Base-by-base conservation (phyloP, 2,888 invertebrate species). In the Apocheima hispidaria region DNA sequence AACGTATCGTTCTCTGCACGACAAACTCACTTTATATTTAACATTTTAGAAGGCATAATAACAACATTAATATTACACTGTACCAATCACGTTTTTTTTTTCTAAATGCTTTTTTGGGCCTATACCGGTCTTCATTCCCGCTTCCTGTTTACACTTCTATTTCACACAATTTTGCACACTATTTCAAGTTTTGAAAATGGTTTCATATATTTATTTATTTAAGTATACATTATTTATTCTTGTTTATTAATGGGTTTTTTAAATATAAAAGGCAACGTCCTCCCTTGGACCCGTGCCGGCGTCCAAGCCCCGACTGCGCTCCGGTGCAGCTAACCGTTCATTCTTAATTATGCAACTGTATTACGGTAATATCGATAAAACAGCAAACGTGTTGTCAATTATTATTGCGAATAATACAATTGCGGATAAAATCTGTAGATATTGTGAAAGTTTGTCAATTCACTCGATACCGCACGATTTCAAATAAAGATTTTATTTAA, bases 261-360 rank as follows among this genome's bases (percentile, higher is more conserved):
- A 51, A 20, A 14, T 40, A 6, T 16, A 36, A 28, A 48, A 57
- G 57, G 43, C 44, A 18, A 26, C 16, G 36, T 36, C 59, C 66
- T 61, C 68, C 73, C 67, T 69, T 73, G 53, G 49, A 57, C 52
- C 59, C 41, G 50, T 73, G 82, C 86, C 83, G 83, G 68, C 81
- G 81, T 68, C 81, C 75, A 72, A 73, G 64, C 59, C 72, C 80
- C 73, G 78, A 71, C 73, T 62, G 70, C 62, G 68, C 78, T 41
- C 41, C 73, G 72, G 70, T 72, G 72, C 75, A 72, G 73, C 70
- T 73, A 78, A 74, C 77, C 68, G 73, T 74, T 74, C 75, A 75
- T 75, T 77, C 77, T 70, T 72, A 73, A 77, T 90, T 87, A 87
- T 86, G 88, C 85, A 90, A 89, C 78, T 69, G 74, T 81, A 82